Evolutionary conservation across 2,888 invertebrate species (phyloP).

Genomic region (Neoascia interrupta): DNA sequence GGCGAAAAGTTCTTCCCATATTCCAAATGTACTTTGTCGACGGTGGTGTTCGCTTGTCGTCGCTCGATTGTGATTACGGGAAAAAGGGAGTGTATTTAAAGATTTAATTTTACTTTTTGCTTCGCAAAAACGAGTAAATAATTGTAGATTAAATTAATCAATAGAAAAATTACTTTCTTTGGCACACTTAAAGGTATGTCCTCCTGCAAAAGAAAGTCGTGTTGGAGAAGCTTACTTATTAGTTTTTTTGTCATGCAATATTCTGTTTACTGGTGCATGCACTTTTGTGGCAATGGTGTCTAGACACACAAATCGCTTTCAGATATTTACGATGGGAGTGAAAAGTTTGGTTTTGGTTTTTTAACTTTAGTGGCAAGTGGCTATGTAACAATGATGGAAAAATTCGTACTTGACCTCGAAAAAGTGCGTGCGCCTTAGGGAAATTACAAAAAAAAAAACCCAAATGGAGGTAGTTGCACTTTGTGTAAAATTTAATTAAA

Average conservation of each 20-base stretch:
- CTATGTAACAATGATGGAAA: constrained; percentile 1
- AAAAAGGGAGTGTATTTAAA: constrained; percentile 51
- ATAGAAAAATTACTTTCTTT: background rate
- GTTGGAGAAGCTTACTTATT: constrained; percentile 8
- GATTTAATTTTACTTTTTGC: background rate
- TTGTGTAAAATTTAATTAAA: constrained; percentile 16
- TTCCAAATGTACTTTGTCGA: constrained; percentile 52
- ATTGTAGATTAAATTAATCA: background rate
- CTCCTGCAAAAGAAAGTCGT: background rate
- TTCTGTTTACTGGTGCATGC: constrained; percentile 18
- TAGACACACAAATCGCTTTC: constrained; percentile 53
- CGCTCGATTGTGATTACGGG: constrained; percentile 41
- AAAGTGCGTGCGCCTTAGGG: background rate
- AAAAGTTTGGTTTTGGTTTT: constrained; percentile 20
- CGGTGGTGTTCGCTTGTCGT: constrained; percentile 42
- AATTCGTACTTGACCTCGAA: constrained; percentile 15
- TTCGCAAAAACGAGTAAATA: background rate
- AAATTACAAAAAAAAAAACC: background rate
- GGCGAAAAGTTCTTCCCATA: constrained; percentile 40
- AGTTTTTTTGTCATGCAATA: constrained; percentile 31
- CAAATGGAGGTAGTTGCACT: background rate
- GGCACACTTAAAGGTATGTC: constrained; percentile 37
- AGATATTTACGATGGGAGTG: constrained; percentile 28
- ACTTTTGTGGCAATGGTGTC: constrained; percentile 52
- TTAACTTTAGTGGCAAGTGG: background rate